Percentiles rank a stretch among this genome's conserved stretches.
Conservation (phyloP, 1,140 invertebrate species). For the Oedothorax gibbosus region DNA sequence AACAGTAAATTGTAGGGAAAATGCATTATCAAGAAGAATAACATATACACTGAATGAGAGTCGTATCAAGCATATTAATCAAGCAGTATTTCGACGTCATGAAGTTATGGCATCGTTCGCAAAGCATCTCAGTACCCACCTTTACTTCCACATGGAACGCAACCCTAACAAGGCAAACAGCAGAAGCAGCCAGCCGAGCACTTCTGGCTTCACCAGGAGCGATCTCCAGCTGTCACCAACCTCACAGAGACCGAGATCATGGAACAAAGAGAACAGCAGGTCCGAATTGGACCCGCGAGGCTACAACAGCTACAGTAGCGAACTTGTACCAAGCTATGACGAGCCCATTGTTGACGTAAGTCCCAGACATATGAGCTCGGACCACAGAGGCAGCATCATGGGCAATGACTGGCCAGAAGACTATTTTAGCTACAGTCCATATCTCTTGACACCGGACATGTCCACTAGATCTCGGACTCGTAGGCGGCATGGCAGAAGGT, state of each 20-base stretch:
- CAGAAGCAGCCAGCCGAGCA: slow-evolving; percentile 22
- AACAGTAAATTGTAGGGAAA: too few relatives aligned
- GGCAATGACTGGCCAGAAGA: slow-evolving; percentile 52
- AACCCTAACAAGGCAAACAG: slow-evolving; percentile 32
- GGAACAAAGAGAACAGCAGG: slow-evolving; percentile 45
- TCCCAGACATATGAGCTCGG: slow-evolving; percentile 24
- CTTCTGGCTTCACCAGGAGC: slow-evolving; percentile 34
- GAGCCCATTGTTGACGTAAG: background rate
- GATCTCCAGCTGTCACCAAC: slow-evolving; percentile 31
- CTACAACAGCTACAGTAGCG: slow-evolving; percentile 11
- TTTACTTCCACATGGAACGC: slow-evolving; percentile 57
- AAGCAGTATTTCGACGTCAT: background rate
- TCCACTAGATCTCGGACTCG: slow-evolving; percentile 41
- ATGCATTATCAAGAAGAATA: too few relatives aligned
- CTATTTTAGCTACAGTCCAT: slow-evolving; percentile 56
- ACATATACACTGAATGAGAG: too few relatives aligned
- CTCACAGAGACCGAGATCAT: slow-evolving; percentile 16
- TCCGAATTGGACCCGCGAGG: slow-evolving; percentile 2
- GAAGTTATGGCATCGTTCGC: slow-evolving; percentile 52
- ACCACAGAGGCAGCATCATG: slow-evolving; percentile 49
- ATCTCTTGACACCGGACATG: slow-evolving; percentile 45
- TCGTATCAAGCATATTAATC: too few relatives aligned
- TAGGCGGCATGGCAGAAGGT: slow-evolving; percentile 11
- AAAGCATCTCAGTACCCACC: slow-evolving; percentile 56
- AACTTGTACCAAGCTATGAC: slow-evolving; percentile 43